Evolutionary conservation across 2,113 vertebrate species (phyloP), one percentile per base, ranked within the genome.

Genomic region (Apus apus): DNA sequence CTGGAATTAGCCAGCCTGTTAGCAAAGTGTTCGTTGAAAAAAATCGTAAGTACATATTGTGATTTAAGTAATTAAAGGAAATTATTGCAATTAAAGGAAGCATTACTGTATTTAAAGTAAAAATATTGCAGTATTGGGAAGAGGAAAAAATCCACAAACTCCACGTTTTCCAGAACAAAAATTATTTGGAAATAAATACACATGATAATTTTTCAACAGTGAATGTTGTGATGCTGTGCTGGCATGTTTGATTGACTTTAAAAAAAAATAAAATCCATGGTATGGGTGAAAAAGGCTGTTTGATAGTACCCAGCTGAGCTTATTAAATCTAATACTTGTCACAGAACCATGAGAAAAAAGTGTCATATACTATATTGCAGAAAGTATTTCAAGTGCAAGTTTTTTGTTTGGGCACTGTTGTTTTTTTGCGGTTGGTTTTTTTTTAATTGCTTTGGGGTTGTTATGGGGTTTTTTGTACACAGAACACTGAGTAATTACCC

Each of bases 21-120:
- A 98, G 98, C 90, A 99, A 99, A 96, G 98, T 99, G 29, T 99
- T 99, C 64, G 98, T 99, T 20, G 99, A 99, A 97, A 98, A 98
- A 96, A 99, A 96, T 95, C 98, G 99, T 99, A 97, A 98, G 99
- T 98, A 60, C 30, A 26, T 89, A n/a, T 77, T 93, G 23, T 61
- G 67, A 51, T 36, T 65, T 76, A 48, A 86, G 29, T 58, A 67
- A 85, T 60, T 46, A 40, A 40, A 60, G 32, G 79, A 62, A 29
- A 14, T 61, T 68, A 12, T 68, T 74, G 16, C 40, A 54, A 15
- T 38, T 85, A 66, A 34, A 79, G 46, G 51, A 45, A 83, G 29
- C 2, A 29, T 45, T 50, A 26, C 20, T 62, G 11, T 87, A 36
- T 87, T 68, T 77, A 30, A 94, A 93, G 68, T 79, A 36, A 15